phyloP scores from a whole-genome alignment of 2,888 invertebrate genomes.

The Gibbula magus region DNA sequence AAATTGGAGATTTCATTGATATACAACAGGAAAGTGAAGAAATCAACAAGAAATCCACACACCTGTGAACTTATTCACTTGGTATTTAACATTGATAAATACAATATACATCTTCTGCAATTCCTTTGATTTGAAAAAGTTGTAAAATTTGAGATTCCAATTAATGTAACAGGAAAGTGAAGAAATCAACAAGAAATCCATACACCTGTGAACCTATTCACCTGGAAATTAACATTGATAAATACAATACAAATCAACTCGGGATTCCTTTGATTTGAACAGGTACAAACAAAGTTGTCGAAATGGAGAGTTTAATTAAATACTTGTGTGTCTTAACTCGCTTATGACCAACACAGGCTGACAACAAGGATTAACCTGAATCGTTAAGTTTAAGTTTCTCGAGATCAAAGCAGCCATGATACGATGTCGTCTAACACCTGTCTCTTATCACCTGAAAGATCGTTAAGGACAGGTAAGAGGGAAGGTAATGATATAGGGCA shows the following conservation, averaged over 20 bases:
- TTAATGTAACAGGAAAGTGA: too few relatives aligned
- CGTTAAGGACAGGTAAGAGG: constrained; percentile 13
- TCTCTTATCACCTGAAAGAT: constrained; percentile 16
- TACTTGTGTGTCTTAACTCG: neutral
- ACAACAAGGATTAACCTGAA: constrained; percentile 1
- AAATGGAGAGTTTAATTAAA: constrained; percentile 8
- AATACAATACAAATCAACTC: neutral
- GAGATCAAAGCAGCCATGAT: constrained; percentile 1
- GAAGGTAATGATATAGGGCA: neutral
- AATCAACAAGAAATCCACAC: too few relatives aligned
- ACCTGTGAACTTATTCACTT: too few relatives aligned
- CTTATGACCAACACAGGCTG: neutral
- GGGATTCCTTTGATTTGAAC: neutral
- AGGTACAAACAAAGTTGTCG: neutral
- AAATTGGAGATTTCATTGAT: too few relatives aligned
- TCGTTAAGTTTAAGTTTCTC: constrained; percentile 5
- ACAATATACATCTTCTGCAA: too few relatives aligned
- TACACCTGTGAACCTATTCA: too few relatives aligned
- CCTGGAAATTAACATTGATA: neutral
- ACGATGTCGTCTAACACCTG: neutral
- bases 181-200: too few relatives aligned
- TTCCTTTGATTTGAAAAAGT: too few relatives aligned
- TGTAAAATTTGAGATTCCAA: too few relatives aligned
- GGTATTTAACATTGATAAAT: too few relatives aligned
- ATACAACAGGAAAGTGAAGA: too few relatives aligned